Evolutionary conservation across 2,888 invertebrate species (phyloP), one percentile per base, ranked within the genome.

Genomic region (Escarpia spicata): DNA sequence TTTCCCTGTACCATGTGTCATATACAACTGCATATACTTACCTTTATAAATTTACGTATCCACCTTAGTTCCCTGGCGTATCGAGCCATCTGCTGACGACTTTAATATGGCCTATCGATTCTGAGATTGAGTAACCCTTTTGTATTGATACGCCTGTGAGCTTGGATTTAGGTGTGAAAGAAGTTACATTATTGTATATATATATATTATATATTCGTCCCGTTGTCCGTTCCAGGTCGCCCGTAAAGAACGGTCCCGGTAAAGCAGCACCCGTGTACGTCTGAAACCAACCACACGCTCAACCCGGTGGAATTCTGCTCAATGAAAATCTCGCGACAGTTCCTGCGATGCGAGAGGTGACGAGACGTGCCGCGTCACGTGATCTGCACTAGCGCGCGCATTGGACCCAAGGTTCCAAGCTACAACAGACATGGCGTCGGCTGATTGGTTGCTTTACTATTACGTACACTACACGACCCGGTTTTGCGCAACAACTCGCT

Each of bases 211-310:
- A 52, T 75, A 75, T 75, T 75, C 19, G 75, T n/a, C 75, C 75
- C 75, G 26, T 75, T 75, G 75, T 75, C 26, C n/a, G 26, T 26
- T 75, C 6, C 75, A 75, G 75, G 26, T n/a, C 75, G 6, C 75
- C 75, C n/a, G 75, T 26, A 26, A 15, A 75, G 75, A 75, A 75
- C 75, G 26, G 75, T 26, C 75, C 75, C 26, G 75, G 75, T 19
- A 75, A 75, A n/a, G 75, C 75, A 75, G 75, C 19, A 19, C 75
- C 75, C 75, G 75, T 75, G 75, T 75, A 75, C 75, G 75, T 75
- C 26, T 75, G 75, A 75, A n/a, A 26, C 26, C 19, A 75, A 26
- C 75, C 75, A n/a, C 75, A 19, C 4, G n/a, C 75, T 26, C 75
- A n/a, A 75, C 75, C 3, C n/a, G 26, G 75, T 75, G 75, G 60